Percentiles rank a stretch among this genome's conserved stretches.
Conservation (phyloP, 92 coral and sea anemone genomes). For the Virgularia gustaviana region DNA sequence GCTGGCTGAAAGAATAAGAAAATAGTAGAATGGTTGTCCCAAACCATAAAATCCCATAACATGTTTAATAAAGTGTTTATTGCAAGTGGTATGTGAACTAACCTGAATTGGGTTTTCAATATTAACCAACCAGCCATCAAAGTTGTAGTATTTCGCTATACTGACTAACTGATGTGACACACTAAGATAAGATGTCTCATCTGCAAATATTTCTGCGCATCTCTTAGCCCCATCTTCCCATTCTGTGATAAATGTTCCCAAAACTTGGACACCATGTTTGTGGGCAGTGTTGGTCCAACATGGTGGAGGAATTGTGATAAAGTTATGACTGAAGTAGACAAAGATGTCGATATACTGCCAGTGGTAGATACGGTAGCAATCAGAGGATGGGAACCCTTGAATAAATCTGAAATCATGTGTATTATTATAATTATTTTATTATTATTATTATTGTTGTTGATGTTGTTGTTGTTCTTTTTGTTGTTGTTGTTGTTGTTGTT, state of each 20-base stretch:
- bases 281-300: slow-evolving; percentile 99
- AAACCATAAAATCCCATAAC: neutral
- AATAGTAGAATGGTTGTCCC: neutral
- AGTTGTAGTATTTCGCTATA: slow-evolving; percentile 85
- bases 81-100: neutral
- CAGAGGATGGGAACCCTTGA: slow-evolving; percentile 69
- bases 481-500: too few relatives aligned
- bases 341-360: slow-evolving; percentile 93
- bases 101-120: slow-evolving; percentile 99
- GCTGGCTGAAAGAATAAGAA: slow-evolving; percentile 59
- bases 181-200: slow-evolving; percentile 47
- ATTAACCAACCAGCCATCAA: slow-evolving; percentile 96
- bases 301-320: slow-evolving; percentile 92
- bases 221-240: slow-evolving; percentile 73
- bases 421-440: too few relatives aligned
- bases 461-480: too few relatives aligned
- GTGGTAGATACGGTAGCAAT: slow-evolving; percentile 78
- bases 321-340: slow-evolving; percentile 95
- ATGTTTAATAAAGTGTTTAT: neutral
- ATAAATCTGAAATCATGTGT: slow-evolving; percentile 62
- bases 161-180: slow-evolving; percentile 78
- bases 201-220: slow-evolving; percentile 68
- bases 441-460: neutral
- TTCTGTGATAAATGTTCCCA: slow-evolving; percentile 96
- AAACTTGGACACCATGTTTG: slow-evolving; percentile 77